Evolutionary conservation across 1,140 invertebrate species (phyloP), one percentile per base, ranked within the genome.

Genomic region (Anthonomus grandis): DNA sequence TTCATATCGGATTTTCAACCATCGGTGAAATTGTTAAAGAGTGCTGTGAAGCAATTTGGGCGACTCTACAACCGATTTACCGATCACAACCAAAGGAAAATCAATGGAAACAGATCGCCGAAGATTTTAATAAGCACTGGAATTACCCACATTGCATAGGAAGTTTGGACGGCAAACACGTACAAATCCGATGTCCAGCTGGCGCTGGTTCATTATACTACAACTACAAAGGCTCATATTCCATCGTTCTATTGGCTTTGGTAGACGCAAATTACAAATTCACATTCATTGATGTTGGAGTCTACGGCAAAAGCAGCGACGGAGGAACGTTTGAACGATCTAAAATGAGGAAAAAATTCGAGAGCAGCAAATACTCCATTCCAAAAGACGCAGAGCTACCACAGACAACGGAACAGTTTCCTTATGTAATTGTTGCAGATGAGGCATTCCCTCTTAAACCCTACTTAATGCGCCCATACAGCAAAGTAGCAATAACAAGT

Each of bases 141-240:
- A 54, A n/a, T n/a, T n/a, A n/a, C n/a, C n/a, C n/a, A n/a, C n/a
- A n/a, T n/a, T n/a, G n/a, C n/a, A 57, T 73, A 23, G 72, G 72
- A 25, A 68, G 74, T 15, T 64, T 78, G n/a, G 75, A 78, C 68
- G 74, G 76, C 0, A 76, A 74, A 58, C 69, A 76, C 59, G 59
- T 75, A 17, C 34, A 61, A 45, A 63, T 75, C 19, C 52, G 60
- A 45, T 62, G 63, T 52, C 74, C 72, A 19, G 9, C 45, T 8
- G 48, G 70, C 45, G 62, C 62, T 50, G 74, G 74, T 25, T 72
- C 71, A 3, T 52, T 63, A 21, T 78, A 64, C 68, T 74, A 64
- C 47, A 79, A 79, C 61, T 77, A 78, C 57, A 78, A 79, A 59
- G 56, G 66, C 22, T 73, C 61, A 56, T 77, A 71, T 57, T 73